Evolutionary conservation across 2,888 invertebrate species (phyloP), one percentile per base, ranked within the genome.

Genomic region (Plagodis dolabraria): DNA sequence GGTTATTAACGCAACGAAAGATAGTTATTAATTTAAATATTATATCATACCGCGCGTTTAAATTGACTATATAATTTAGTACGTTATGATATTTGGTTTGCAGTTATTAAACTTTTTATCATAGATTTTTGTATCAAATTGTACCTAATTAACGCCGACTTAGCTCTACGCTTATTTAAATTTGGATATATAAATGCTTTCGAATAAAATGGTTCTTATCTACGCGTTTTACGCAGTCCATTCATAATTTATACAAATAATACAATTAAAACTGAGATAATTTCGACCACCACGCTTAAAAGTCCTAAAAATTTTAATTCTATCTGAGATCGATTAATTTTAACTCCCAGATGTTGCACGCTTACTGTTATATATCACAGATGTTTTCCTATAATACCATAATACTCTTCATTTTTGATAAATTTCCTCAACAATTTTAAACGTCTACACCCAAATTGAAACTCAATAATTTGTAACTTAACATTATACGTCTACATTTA

Each of bases 341-440:
- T 74, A 72, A 82, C 86, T 84, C 86, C 88, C 89, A 86, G 89
- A 85, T 87, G 85, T 87, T 85, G 79, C 80, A 76, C 73, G 76
- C 86, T 88, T 87, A 89, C 82, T 80, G 82, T 79, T 82, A 82
- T 82, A 84, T 91, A 91, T 91, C 91, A 92, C 91, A 91, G 91
- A 85, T 87, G 84, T 85, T 87, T 87, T 82, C 80, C 85, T 89
- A 86, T 83, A 84, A 80, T 85, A 88, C 78, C 83, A 85, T 89
- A 90, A 91, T 90, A 90, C 89, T 89, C 89, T 83, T 71, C 56
- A 56, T 83, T 67, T 43, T 83, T 80, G 74, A 81, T 82, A 76
- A 72, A 80, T 71, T 75, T 72, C 75, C 73, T 67, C 74, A 82
- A 72, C 71, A 77, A 64, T 75, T 76, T 46, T 73, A 75, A 85